Base-by-base conservation (phyloP, 2,113 vertebrate species). In the Protomyctophum bolini region DNA sequence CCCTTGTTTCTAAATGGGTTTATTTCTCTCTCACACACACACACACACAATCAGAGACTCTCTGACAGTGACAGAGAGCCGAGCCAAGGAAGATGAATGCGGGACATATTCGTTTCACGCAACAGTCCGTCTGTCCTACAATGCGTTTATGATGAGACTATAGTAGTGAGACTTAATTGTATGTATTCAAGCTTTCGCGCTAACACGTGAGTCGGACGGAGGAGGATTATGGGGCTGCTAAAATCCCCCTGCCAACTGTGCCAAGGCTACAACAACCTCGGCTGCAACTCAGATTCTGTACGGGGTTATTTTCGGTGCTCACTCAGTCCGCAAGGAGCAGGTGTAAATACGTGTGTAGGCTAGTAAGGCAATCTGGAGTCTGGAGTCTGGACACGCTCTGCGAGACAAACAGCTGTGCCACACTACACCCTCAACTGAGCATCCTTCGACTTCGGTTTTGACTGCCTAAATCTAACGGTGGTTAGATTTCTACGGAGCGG, bases 171-270 rank as follows among this genome's bases (percentile, higher is more conserved):
- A 21, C 21, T 21, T 21, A 21, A 21, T 21, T 6, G n/a, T 45
- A 15, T 52, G 7, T 55, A 74, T 83, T 85, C 76, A 21, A 79
- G 64, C 70, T 76, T 83, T 81, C 51, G 68, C 85, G 82, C 63
- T 52, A 65, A 59, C 55, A 85, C 89, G 88, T 90, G 88, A 89
- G 63, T 33, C 66, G 46, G 63, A 46, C 66, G 46, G 73, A 41
- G 46, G 73, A 41, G 86, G 89, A 89, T 88, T 91, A 89, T 28
- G 10, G 70, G 73, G 80, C 72, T 80, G 90, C 72, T 46, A 60
- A 78, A 84, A 41, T 41, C 33, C 33, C 33, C 21, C 21, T 21
- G 21, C 21, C 21, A 2, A 21, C 21, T n/a, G n/a, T n/a, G n/a
- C n/a, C n/a, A n/a, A n/a, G 21, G 21, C 21, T 21, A 21, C 21